Percentiles rank a stretch among this genome's conserved stretches.
Conservation (phyloP, 2,797 vertebrate species). For the Diceros bicornis region DNA sequence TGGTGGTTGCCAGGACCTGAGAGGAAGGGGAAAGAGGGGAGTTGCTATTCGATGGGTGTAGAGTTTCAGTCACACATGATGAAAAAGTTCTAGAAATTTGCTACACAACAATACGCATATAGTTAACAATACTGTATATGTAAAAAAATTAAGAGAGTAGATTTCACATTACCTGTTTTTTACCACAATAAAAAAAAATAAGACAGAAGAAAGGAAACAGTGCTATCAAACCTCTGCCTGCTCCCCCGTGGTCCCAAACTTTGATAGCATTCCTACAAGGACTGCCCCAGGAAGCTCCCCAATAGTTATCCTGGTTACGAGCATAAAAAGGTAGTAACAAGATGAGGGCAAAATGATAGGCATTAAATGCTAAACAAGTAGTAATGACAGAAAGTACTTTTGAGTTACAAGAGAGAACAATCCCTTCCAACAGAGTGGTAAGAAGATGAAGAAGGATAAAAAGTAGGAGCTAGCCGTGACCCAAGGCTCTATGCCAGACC, state of each 20-base stretch:
- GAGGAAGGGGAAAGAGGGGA: too few relatives aligned
- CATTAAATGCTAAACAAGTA: neutral
- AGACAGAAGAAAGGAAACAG: neutral
- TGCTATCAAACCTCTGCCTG: neutral
- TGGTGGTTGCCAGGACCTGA: neutral
- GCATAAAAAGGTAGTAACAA: neutral
- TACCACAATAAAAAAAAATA: neutral
- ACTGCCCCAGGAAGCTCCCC: neutral
- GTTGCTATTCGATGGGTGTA: neutral
- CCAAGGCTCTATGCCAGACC: neutral
- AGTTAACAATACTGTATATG: neutral
- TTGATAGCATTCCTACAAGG: neutral
- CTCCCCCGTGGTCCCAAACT: too few relatives aligned
- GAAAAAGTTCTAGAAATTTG: neutral
- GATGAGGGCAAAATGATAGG: neutral
- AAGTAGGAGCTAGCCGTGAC: neutral
- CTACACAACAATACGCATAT: rapidly evolving
- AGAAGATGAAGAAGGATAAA: neutral
- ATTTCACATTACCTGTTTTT: neutral
- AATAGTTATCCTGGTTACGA: too few relatives aligned
- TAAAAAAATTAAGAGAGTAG: neutral
- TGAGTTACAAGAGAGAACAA: neutral
- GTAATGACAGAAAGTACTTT: neutral
- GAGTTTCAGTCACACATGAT: neutral
- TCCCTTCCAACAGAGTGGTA: neutral